These are phyloP conservation scores for Phalacrocorax pelagicus DNA, from an alignment of 2,113 vertebrate species.

Conservation along the genomic window DNA sequence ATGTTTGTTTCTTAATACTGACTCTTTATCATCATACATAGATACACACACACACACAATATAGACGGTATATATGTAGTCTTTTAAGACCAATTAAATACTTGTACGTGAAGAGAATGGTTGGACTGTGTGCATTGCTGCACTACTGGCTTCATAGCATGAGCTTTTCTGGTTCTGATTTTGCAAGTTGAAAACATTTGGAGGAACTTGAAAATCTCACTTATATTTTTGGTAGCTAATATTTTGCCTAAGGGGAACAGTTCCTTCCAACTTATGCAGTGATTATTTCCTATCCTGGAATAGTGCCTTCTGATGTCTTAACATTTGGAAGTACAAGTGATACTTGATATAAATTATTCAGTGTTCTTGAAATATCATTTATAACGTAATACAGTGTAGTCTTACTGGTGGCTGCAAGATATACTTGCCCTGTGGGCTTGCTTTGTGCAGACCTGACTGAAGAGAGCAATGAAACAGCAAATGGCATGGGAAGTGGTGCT, in stretches of 20 bases:
- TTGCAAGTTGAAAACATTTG: constrained; percentile 26
- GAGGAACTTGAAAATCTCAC: constrained; percentile 42
- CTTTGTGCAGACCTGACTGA: neutral
- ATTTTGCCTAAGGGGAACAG: constrained; percentile 51
- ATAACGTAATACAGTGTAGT: constrained; percentile 18
- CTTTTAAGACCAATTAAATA: neutral
- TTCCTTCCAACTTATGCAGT: constrained; percentile 41
- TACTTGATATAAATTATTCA: constrained; percentile 65
- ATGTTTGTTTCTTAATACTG: neutral
- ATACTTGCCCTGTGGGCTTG: neutral
- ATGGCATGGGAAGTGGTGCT: neutral
- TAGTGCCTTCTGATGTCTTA: constrained; percentile 54
- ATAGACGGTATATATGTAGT: no score
- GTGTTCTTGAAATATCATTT: constrained; percentile 56
- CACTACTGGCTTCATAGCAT: neutral
- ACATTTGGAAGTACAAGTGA: constrained; percentile 59
- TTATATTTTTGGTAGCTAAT: constrained; percentile 65
- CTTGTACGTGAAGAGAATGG: neutral
- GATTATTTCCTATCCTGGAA: constrained; percentile 51
- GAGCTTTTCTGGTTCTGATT: constrained; percentile 26
- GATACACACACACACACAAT: neutral
- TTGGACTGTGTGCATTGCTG: neutral
- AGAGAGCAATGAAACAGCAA: neutral
- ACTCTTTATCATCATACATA: neutral
- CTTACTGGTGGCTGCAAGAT: neutral